Conservation (phyloP, 2,113 vertebrate genomes). For the Micronisus gabar region DNA sequence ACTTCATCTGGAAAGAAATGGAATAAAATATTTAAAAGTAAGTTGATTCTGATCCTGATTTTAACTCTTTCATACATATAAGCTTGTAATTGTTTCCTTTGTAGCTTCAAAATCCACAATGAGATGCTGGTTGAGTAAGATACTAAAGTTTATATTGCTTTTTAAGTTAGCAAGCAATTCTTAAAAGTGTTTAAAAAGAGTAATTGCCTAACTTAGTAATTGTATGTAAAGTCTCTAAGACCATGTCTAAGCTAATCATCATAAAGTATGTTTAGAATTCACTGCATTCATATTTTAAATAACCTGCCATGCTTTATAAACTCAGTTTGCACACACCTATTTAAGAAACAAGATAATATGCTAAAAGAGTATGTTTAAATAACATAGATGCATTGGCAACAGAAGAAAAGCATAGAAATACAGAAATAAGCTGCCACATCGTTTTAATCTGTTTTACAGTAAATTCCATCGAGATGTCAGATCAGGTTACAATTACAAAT, state of each 20-base stretch:
- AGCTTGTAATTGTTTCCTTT: not conserved
- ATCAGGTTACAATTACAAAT: not conserved
- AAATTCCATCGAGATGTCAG: not conserved
- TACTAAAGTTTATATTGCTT: not conserved
- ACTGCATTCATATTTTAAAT: not conserved
- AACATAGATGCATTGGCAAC: not conserved
- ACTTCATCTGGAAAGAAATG: not conserved
- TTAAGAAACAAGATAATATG: not conserved
- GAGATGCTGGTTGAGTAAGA: not conserved
- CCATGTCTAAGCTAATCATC: not conserved
- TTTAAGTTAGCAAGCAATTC: not conserved
- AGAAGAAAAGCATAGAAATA: not conserved
- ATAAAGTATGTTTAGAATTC: not conserved
- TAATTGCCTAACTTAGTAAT: not conserved
- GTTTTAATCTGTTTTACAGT: not conserved
- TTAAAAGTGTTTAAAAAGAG: not conserved
- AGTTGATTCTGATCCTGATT: not conserved
- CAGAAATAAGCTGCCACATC: not conserved
- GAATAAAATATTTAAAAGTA: not conserved
- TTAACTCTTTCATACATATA: not conserved
- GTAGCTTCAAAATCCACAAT: rapidly evolving
- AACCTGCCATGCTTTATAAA: not conserved
- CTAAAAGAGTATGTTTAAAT: not conserved
- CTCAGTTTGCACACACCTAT: not conserved
- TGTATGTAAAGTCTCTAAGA: not conserved